Evolutionary conservation across 2,888 invertebrate species (phyloP), one percentile per base, ranked within the genome.

Genomic region (Cheilosia urbana): DNA sequence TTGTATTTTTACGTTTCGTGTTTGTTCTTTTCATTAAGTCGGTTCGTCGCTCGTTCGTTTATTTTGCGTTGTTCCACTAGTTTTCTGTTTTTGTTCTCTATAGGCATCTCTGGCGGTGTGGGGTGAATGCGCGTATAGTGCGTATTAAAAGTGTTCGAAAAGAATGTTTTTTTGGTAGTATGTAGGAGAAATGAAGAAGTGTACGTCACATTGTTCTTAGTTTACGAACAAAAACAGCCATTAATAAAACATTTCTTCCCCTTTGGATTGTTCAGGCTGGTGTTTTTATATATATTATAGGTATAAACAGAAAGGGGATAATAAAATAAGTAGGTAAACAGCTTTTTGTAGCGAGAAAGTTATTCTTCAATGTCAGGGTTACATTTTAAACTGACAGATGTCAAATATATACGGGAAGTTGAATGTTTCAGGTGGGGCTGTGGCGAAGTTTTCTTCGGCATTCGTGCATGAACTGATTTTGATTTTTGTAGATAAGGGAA

Each of bases 321-420:
- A 13, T 37, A 37, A 37, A 37, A 37, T 37, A 37, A 37, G 13
- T 37, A 37, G 37, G 37, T 37, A 37, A 37, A 13, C 37, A 37
- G 11, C 21, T 45, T 55, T 63, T 63, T 63, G 66, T 51, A 30
- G n/a, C 58, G 42, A 57, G 66, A 76, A 76, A 68, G 51, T 66
- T n/a, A n/a, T n/a, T 66, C 34, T 62, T 69, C 68, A 69, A 76
- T 76, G 66, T 68, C 76, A 76, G 68, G 68, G 68, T 68, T 60
- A 68, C 30, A 34, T 51, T 58, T 30, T 49, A 13, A 7, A 68
- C 24, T 77, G 53, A 69, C 53, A 62, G 62, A 53, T 77, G 68
- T 53, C 60, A 62, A 21, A 47, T 53, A 17, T 53, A 13, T 13
- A 40, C 34, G 40, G 49, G 47, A 47, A 69, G 40, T 62, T 55